Conservation (phyloP, 2,888 invertebrate species). For the Rapana venosa region DNA sequence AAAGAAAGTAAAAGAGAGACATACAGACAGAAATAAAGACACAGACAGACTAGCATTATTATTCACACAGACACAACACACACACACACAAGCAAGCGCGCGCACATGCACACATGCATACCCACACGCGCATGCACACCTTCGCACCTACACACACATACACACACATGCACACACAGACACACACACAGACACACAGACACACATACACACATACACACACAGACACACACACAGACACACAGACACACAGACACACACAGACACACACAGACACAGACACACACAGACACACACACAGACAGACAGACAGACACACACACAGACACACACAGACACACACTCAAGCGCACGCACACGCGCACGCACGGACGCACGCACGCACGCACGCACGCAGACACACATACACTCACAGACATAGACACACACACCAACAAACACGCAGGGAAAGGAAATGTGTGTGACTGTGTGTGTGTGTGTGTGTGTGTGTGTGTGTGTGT, state of each 20-base stretch:
- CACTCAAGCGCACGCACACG: neutral
- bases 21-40: neutral
- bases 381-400: no score
- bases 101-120: neutral
- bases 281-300: neutral
- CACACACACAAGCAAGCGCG: neutral
- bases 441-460: no score
- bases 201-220: neutral
- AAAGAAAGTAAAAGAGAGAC: neutral
- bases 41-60: neutral
- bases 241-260: neutral
- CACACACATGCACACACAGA: neutral
- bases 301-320: neutral
- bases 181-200: neutral
- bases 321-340: neutral
- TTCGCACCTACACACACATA: neutral
- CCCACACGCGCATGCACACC: neutral
- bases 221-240: neutral
- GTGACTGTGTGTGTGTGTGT: no score
- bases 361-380: no score
- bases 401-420: no score
- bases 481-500: no score
- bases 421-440: no score
- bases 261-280: neutral
- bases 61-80: neutral